Conservation (phyloP, 2,797 vertebrate genomes). For the Chanos chanos region DNA sequence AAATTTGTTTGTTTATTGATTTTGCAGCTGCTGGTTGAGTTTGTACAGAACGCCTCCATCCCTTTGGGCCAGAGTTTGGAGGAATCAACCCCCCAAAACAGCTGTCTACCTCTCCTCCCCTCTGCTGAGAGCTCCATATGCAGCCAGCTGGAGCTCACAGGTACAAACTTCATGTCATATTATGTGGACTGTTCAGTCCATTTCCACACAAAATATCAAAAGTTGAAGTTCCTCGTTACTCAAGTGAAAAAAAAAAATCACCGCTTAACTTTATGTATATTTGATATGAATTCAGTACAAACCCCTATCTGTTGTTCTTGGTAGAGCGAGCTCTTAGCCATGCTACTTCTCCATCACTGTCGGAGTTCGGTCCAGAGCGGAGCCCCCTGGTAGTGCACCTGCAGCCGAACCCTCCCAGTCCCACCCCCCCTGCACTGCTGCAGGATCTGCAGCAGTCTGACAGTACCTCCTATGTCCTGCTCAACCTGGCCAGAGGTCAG, state of each 20-base stretch:
- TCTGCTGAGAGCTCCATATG: slow-evolving; percentile 84
- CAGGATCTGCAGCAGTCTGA: slow-evolving; percentile 92
- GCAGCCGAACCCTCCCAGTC: slow-evolving; percentile 68
- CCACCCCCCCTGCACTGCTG: slow-evolving; percentile 76
- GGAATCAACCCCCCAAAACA: slow-evolving; percentile 83
- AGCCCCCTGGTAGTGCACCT: slow-evolving; percentile 79
- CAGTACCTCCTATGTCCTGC: slow-evolving; percentile 91
- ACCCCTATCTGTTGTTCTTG: slow-evolving; percentile 13
- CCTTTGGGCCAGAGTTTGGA: slow-evolving; percentile 89
- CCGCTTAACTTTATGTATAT: no score
- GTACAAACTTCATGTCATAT: no score
- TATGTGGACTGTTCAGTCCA: no score
- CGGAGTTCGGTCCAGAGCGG: slow-evolving; percentile 74
- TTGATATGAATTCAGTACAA: neutral
- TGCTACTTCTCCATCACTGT: slow-evolving; percentile 70
- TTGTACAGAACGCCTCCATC: slow-evolving; percentile 98
- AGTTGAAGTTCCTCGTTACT: no score
- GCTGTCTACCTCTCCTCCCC: slow-evolving; percentile 85
- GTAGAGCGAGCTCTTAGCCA: slow-evolving; percentile 83
- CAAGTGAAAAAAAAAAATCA: no score
- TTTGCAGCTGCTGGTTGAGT: slow-evolving; percentile 95
- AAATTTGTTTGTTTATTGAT: slow-evolving; percentile 11
- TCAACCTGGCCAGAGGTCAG: slow-evolving; percentile 94
- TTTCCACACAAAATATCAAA: no score
- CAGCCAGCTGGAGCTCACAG: slow-evolving; percentile 87